Base-by-base conservation (phyloP, 2,113 vertebrate species). In the Trematocara nigrifrons region DNA sequence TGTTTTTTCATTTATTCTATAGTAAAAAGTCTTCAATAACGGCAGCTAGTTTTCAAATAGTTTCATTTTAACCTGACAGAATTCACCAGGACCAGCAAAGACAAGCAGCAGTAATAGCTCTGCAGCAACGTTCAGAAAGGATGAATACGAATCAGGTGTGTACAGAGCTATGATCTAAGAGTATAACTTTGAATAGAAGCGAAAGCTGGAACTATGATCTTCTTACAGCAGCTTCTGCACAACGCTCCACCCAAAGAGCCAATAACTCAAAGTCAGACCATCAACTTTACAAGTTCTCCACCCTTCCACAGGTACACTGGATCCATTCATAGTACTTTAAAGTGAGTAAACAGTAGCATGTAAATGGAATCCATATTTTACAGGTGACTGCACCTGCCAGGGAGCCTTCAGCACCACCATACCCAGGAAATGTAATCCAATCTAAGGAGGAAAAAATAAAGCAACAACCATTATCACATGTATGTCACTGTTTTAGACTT, bases 351-450 rank as follows among this genome's bases (percentile, higher is more conserved):
- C 11, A 38, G 31, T 3, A 11, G 16, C 3, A 8, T 13, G n/a
- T 29, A 51, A 6, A 54, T 77, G 2, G 6, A 47, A 56, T 35
- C 4, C 18, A 47, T 22, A 45, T 69, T 15, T 74, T 54, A 26
- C 57, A 82, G 85, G 38, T 79, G 2, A 35, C 12, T 8, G 18
- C 42, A 31, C 12, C 64, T 26, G 12, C 40, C 45, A 53, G n/a
- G n/a, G 56, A 3, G 26, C n/a, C 2, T n/a, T 49, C 26, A 33
- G 16, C 56, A 42, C 20, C 56, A 0, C 26, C 13, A 2, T 11
- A 5, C 42, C 42, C 42, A 20, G 29, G 18, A 51, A 20, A 13
- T 40, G 42, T 9, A 66, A 38, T n/a, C 22, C 4, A 13, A 33
- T 8, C 16, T 7, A 78, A 54, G 10, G 38, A 64, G 26, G 20